Conservation (phyloP, 2,888 invertebrate genomes). For the Pecten maximus region DNA sequence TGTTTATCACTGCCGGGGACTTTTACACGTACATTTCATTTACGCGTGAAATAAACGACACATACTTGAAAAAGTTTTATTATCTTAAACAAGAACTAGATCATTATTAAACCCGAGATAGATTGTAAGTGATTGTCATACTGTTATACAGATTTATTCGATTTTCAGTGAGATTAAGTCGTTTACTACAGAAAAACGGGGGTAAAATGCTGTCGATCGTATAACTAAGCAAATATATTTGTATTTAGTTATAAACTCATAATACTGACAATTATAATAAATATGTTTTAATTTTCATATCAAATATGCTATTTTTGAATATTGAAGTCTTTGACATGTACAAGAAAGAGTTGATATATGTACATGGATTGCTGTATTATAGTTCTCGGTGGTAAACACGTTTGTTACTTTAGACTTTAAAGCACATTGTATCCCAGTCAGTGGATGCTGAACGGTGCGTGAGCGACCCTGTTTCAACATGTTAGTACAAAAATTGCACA, state of each 20-base stretch:
- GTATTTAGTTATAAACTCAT: too few relatives aligned
- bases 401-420: not conserved
- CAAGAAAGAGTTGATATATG: not conserved
- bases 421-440: not conserved
- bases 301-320: not conserved
- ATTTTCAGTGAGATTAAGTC: too few relatives aligned
- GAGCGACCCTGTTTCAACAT: not conserved
- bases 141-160: too few relatives aligned
- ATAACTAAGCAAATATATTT: too few relatives aligned
- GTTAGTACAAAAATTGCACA: not conserved
- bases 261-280: too few relatives aligned
- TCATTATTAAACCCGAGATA: too few relatives aligned
- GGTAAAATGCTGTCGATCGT: too few relatives aligned
- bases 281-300: too few relatives aligned
- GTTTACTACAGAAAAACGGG: too few relatives aligned
- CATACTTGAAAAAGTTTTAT: too few relatives aligned
- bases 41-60: not conserved
- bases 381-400: not conserved
- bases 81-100: too few relatives aligned
- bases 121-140: too few relatives aligned
- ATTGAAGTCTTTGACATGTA: not conserved
- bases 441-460: not conserved
- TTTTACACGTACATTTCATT: not conserved
- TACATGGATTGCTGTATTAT: not conserved
- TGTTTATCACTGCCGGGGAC: not conserved